Evolutionary conservation across 2,113 vertebrate genomes (phyloP), one percentile per base, ranked within the genome.

Genomic region (Pao palembangensis): DNA sequence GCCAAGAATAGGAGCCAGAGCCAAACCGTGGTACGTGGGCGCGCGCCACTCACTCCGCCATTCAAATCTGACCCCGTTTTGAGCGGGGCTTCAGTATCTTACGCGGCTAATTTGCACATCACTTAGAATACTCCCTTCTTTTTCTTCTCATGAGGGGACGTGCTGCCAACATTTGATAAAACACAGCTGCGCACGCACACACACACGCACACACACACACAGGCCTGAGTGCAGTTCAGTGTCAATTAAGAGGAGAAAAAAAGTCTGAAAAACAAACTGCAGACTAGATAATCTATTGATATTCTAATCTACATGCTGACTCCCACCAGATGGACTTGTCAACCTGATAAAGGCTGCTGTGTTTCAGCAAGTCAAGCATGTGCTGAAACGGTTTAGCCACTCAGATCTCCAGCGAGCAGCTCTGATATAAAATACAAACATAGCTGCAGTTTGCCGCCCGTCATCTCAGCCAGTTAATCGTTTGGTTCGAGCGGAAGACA

Each of bases 121-220:
- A 65, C 69, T 78, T 54, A 48, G 38, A 34, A n/a, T 3, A 48
- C 60, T 20, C 18, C 51, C 1, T 17, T 21, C 25, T 38, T 18
- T 0, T 6, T 41, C 59, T 58, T 34, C 60, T 5, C 16, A n/a
- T 1, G 18, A 51, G 31, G 34, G 48, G 11, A 60, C 43, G 47
- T 17, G 31, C 23, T 81, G 75, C 73, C 69, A 83, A 67, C 41
- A 69, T 81, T 74, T 81, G 70, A 85, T 78, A 71, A 74, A 34
- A 53, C 48, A 76, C 86, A 86, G 87, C 83, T 88, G 80, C 69
- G 82, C 55, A 52, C 58, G 62, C 25, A 17, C 34, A 38, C 34
- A 38, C 34, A 38, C 34, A 38, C 34, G 1, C 34, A 12, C 34
- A 38, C 34, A 12, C 34, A 38, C 34, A 8, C 8, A 64, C 41